Evolutionary conservation across 2,797 vertebrate species (phyloP).

Genomic region (Allenopithecus nigroviridis): DNA sequence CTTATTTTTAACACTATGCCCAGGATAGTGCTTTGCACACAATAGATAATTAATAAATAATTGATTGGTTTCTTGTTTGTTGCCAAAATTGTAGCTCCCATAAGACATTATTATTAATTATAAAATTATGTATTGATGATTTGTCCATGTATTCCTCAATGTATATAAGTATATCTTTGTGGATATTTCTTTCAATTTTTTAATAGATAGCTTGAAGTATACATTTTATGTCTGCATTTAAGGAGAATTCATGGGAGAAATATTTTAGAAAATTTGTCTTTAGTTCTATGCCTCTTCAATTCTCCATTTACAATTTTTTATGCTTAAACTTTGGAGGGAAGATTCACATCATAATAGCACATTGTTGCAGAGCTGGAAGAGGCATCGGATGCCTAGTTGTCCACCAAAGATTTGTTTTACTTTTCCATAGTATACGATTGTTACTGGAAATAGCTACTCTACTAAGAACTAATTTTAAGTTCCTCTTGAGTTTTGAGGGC

Average conservation of each 20-base stretch:
- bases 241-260: background rate
- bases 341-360: background rate
- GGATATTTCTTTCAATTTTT: background rate
- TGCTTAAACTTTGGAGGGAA: background rate
- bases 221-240: background rate
- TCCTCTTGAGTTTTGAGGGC: background rate
- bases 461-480: background rate
- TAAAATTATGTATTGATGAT: background rate
- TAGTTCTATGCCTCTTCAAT: background rate
- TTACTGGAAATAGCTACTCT: background rate
- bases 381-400: background rate
- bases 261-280: background rate
- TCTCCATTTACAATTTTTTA: background rate
- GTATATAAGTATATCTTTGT: background rate
- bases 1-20: background rate
- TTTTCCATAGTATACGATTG: background rate
- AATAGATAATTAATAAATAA: background rate
- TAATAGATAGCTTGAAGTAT: background rate
- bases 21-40: background rate
- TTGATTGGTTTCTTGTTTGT: background rate
- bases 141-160: background rate
- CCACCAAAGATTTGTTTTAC: background rate
- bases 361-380: background rate
- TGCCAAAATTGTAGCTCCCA: background rate
- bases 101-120: background rate